Base-by-base conservation (phyloP, 2,113 vertebrate species). In the Hucho hucho region DNA sequence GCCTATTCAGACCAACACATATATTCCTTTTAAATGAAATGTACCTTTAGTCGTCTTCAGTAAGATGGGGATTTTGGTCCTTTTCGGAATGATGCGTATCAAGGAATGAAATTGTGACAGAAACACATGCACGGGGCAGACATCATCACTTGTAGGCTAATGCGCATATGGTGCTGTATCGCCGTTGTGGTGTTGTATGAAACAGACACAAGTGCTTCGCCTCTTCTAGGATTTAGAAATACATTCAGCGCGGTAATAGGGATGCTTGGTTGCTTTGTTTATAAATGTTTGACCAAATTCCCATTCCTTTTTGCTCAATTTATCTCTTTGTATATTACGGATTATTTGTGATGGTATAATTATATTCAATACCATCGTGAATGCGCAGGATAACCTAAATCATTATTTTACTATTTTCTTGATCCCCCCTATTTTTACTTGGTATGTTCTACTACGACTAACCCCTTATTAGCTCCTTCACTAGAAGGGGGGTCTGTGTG, bases 91-190 rank as follows among this genome's bases (percentile, higher is more conserved):
- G 58, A 16, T 0, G 5, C 18, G 88, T 87, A 79, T 91, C 89
- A 91, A 84, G 90, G 90, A 68, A 88, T 93, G 81, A 93, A 91
- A 72, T 90, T 90, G 72, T 90, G 89, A 73, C 88, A 61, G 58
- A 61, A 87, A 80, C 86, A 79, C 92, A 92, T 91, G 56, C 89
- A 89, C 73, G 88, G 84, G 47, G 84, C 29, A 84, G 83, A 83
- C 92, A 93, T 90, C 75, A 79, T 90, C 84, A 87, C 87, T 75
- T 7, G 72, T 20, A 43, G 37, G 9, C 37, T 43, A 53, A 4
- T 18, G 49, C 13, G 18, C 64, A 24, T 63, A 0, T 22, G 4
- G 28, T 14, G 37, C 47, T 2, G 1, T 69, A 24, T 13, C 3
- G 24, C 73, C 73, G 13, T 59, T 70, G 58, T 11, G 28, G 11